phyloP scores from a whole-genome alignment of 2,888 invertebrate genomes.

The Helobdella robusta region DNA sequence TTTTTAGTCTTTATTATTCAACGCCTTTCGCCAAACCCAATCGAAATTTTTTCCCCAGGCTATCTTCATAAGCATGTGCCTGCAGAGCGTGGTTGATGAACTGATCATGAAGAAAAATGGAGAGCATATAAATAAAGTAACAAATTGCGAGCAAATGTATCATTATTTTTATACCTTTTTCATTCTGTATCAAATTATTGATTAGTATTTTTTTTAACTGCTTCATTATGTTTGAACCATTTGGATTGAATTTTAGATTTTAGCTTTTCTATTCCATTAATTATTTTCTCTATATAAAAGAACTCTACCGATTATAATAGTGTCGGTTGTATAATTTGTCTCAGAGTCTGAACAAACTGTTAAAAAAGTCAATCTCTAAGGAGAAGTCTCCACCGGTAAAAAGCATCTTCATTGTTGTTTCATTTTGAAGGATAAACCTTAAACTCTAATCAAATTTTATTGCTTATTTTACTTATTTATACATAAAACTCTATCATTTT shows the following conservation, averaged over 20 bases:
- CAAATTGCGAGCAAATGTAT: not conserved
- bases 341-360: too few relatives aligned
- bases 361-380: too few relatives aligned
- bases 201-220: not conserved
- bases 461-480: too few relatives aligned
- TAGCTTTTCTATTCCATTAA: not conserved
- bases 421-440: too few relatives aligned
- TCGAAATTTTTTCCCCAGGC: too few relatives aligned
- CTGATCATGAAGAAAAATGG: conserved; percentile 55
- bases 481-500: too few relatives aligned
- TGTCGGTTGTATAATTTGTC: too few relatives aligned
- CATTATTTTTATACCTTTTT: conserved; percentile 13
- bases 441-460: too few relatives aligned
- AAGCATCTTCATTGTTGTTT: too few relatives aligned
- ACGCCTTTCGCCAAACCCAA: not conserved
- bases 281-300: too few relatives aligned
- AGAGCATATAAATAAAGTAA: conserved; percentile 39
- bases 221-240: not conserved
- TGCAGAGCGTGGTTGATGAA: conserved; percentile 92
- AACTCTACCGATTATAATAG: too few relatives aligned
- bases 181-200: not conserved
- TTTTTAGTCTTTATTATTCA: not conserved
- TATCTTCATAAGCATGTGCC: conserved; percentile 85
- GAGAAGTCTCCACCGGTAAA: too few relatives aligned
- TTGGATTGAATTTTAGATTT: not conserved